Conservation (phyloP, 2,113 vertebrate genomes). For the Nyctibius bracteatus region DNA sequence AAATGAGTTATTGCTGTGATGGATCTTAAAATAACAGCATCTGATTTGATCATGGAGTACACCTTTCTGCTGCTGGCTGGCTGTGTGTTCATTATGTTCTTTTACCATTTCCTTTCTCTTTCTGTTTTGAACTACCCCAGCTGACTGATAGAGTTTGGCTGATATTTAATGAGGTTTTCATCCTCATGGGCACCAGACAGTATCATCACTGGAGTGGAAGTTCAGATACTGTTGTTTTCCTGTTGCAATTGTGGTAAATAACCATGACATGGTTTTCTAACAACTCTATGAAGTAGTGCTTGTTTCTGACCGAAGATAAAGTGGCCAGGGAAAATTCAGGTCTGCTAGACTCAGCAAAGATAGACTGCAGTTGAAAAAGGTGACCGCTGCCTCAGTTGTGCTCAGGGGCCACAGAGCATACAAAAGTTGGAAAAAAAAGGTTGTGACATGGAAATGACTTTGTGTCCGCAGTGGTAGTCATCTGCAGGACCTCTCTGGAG, state of each 20-base stretch:
- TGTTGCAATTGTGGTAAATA: neutral
- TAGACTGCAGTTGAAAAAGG: neutral
- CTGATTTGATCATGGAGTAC: neutral
- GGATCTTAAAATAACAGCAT: neutral
- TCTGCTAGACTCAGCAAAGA: neutral
- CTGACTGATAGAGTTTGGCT: neutral
- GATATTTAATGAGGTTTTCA: neutral
- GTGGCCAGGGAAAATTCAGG: neutral
- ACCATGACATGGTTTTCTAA: neutral
- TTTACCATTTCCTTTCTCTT: neutral
- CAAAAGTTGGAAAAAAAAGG: neutral
- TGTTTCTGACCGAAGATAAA: neutral
- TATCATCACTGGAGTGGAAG: neutral
- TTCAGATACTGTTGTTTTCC: neutral
- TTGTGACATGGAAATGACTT: neutral
- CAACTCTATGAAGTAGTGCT: neutral
- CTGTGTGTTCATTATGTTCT: neutral
- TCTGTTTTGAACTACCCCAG: neutral
- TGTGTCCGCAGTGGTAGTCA: accelerated
- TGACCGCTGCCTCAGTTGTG: neutral
- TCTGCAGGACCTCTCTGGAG: neutral
- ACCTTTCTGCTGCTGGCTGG: neutral
- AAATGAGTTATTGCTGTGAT: neutral
- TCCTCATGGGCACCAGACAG: neutral
- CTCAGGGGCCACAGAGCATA: too few species aligned